phyloP scores from a whole-genome alignment of 2,797 vertebrate species.

The Dendrocincla tyrannina region DNA sequence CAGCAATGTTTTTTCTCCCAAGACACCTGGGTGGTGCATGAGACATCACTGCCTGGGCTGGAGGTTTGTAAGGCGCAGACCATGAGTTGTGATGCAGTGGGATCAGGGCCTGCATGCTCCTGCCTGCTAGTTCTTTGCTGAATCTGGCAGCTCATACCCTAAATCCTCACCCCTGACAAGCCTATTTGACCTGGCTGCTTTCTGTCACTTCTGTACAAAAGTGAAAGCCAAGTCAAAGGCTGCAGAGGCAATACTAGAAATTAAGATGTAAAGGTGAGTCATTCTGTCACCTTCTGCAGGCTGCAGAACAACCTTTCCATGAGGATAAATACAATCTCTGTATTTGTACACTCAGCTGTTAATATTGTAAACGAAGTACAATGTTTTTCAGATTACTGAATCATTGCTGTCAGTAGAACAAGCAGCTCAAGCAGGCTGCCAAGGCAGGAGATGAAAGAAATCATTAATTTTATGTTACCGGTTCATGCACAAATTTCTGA shows the following conservation, averaged over 20 bases:
- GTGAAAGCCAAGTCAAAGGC: background rate
- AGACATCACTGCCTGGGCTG: background rate
- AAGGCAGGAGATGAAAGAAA: slow-evolving; percentile 20
- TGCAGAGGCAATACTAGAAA: background rate
- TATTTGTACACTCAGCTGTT: slow-evolving; percentile 22
- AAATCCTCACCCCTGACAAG: background rate
- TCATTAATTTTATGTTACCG: background rate
- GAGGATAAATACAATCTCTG: background rate
- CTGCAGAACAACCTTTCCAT: background rate
- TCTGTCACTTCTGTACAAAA: background rate
- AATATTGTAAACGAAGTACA: background rate
- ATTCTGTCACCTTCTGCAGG: background rate
- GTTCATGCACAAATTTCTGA: background rate
- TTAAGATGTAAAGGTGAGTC: background rate
- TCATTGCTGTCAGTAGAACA: slow-evolving; percentile 4
- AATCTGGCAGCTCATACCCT: background rate
- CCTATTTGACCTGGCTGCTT: background rate
- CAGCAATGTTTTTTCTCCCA: background rate
- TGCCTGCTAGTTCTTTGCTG: background rate
- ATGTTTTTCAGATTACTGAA: slow-evolving; percentile 16
- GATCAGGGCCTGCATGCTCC: fast-evolving
- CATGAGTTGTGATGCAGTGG: background rate
- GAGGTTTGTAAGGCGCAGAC: background rate
- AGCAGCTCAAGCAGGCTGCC: slow-evolving; percentile 10
- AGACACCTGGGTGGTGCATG: background rate